Evolutionary conservation across 2,113 vertebrate genomes (phyloP), one percentile per base, ranked within the genome.

Genomic region (Silurus asotus): DNA sequence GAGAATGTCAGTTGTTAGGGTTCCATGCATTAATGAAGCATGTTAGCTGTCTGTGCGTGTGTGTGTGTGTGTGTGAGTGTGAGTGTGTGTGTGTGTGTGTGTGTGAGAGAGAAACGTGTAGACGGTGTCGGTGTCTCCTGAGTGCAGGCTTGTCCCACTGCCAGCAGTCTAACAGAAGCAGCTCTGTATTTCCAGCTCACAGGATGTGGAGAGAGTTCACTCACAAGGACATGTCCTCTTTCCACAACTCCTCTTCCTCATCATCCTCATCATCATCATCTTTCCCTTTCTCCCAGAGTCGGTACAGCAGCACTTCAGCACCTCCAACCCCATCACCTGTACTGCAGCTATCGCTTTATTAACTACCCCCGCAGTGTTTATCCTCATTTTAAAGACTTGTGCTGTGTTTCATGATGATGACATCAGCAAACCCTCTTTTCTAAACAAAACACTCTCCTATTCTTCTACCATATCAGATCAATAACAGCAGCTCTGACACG

Each of bases 141-240:
- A 86, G 59, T 58, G 48, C 64, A 19, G 67, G 37, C 67, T 76
- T 88, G 76, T 86, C 81, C 1, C 15, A 0, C 51, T 86, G 88
- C 81, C 88, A 84, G 25, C 51, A 81, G 76, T 67, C n/a, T 75
- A 82, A 88, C 88, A 88, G 80, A 86, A 78, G 87, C 81, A 80
- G 84, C 58, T 88, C 88, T 88, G 88, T 88, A 70, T 64, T 69
- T 86, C 19, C 76, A 67, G 53, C 62, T 80, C 64, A 80, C 76
- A 81, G 78, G 58, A 72, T 67, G 55, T 67, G 19, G 20, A 19
- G 72, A 88, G 45, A 37, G 81, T 72, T 81, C 58, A 67, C 53
- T 72, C 75, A 65, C 17, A 86, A 74, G 85, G 81, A 81, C 84
- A 61, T 4, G 80, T 55, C 79, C 55, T 55, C 84, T 82, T 70